Conservation (phyloP, 30 jellyfish, hydroid and myxozoan genomes). For the Pseudorhiza aurosa region DNA sequence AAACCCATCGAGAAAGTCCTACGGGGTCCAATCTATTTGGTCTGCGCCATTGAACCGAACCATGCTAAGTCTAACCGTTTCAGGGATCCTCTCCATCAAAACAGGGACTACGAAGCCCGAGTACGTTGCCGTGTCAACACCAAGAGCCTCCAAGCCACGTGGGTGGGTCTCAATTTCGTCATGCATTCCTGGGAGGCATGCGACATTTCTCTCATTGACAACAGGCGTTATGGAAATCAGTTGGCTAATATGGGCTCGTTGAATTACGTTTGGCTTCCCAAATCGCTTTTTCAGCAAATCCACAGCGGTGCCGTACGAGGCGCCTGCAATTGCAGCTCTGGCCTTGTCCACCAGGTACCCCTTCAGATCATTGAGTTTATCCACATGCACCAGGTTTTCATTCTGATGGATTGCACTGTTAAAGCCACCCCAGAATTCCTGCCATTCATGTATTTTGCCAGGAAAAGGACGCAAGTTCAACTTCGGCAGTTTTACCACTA, state of each 20-base stretch:
- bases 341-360: constrained; percentile 23
- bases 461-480: not conserved
- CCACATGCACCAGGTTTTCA: constrained; percentile 12
- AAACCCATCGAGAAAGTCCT: constrained; percentile 13
- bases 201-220: constrained; percentile 10
- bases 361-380: constrained; percentile 18
- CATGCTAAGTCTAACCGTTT: constrained; percentile 11
- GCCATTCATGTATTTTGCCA: constrained; percentile 19
- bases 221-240: constrained; percentile 6
- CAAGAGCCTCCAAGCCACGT: too few relatives aligned
- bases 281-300: constrained; percentile 6
- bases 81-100: constrained; percentile 30
- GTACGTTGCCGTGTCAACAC: too few relatives aligned
- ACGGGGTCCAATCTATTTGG: not conserved
- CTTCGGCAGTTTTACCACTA: constrained; percentile 6
- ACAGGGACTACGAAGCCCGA: too few relatives aligned
- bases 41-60: not conserved
- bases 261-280: constrained; percentile 11
- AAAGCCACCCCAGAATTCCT: constrained; percentile 36
- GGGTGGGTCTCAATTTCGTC: too few relatives aligned
- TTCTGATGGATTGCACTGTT: constrained; percentile 6
- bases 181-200: not conserved
- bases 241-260: constrained; percentile 10
- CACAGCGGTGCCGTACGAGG: constrained; percentile 6
- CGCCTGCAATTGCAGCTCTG: constrained; percentile 4